Conservation (phyloP, 2,888 invertebrate genomes). For the Cephus spinipes region DNA sequence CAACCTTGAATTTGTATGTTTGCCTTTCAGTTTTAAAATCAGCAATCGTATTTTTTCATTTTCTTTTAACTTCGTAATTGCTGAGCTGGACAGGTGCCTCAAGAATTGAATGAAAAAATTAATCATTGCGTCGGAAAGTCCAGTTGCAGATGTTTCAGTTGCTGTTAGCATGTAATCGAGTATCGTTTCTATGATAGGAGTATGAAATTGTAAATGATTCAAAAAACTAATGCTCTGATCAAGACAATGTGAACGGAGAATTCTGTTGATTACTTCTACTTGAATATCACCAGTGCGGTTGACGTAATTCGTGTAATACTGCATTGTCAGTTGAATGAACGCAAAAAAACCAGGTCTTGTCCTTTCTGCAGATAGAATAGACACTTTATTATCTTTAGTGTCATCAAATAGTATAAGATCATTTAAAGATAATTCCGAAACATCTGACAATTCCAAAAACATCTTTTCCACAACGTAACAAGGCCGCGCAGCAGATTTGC, state of each 20-base stretch:
- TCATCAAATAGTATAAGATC: slow-evolving; percentile 11
- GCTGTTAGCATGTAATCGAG: slow-evolving; percentile 13
- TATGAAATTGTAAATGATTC: slow-evolving; percentile 23
- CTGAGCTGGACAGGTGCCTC: slow-evolving; percentile 10
- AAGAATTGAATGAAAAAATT: slow-evolving; percentile 11
- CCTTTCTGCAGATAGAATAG: slow-evolving; percentile 20
- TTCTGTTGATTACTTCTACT: slow-evolving; percentile 16
- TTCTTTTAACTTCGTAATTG: neutral
- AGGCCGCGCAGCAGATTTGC: neutral
- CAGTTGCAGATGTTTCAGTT: slow-evolving; percentile 2
- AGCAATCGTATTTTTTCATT: neutral
- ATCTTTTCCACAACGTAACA: slow-evolving; percentile 17
- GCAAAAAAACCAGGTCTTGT: slow-evolving; percentile 49
- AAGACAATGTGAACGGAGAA: slow-evolving; percentile 27
- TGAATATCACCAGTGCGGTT: slow-evolving; percentile 22
- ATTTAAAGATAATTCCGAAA: neutral
- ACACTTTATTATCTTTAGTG: neutral
- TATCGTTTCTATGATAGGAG: slow-evolving; percentile 28
- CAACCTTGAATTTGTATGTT: slow-evolving; percentile 5
- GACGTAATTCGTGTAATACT: slow-evolving; percentile 31
- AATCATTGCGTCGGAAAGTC: slow-evolving; percentile 10
- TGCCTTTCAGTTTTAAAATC: neutral
- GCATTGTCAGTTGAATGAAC: slow-evolving; percentile 40
- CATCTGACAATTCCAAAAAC: slow-evolving; percentile 10
- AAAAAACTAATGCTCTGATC: slow-evolving; percentile 33